Conservation (phyloP, 2,888 invertebrate species). For the Clepsis dumicolana region DNA sequence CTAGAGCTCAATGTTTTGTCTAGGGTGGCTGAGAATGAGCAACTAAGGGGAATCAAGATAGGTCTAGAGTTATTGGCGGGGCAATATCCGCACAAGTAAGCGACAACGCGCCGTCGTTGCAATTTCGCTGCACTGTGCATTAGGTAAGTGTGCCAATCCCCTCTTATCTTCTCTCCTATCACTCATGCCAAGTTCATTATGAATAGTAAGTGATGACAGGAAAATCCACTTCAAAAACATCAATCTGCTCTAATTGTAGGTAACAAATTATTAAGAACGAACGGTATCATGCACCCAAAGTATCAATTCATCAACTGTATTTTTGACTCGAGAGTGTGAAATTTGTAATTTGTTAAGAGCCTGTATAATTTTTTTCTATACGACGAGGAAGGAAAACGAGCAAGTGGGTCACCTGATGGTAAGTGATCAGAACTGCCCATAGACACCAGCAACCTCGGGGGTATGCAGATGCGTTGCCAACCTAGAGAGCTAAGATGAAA, state of each 20-base stretch:
- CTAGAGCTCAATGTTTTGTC: slow-evolving; percentile 59
- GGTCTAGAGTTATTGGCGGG: slow-evolving; percentile 67
- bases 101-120: slow-evolving; percentile 70
- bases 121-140: slow-evolving; percentile 80
- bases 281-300: slow-evolving; percentile 1
- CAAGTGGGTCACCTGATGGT: too few species aligned
- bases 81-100: slow-evolving; percentile 69
- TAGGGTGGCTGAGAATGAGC: slow-evolving; percentile 49
- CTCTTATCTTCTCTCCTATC: slow-evolving; percentile 74
- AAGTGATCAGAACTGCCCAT: too few species aligned
- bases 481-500: too few species aligned
- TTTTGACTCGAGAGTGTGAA: background rate
- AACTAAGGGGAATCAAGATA: slow-evolving; percentile 52
- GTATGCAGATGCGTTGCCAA: too few species aligned
- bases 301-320: background rate
- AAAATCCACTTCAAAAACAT: background rate
- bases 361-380: too few species aligned
- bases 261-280: background rate
- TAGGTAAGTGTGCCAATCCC: slow-evolving; percentile 85
- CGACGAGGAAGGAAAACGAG: too few species aligned
- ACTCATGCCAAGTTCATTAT: slow-evolving; percentile 75
- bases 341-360: background rate
- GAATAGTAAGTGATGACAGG: background rate
- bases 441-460: too few species aligned
- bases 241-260: background rate